Conservation (phyloP, 2,113 vertebrate species). For the Pedetes capensis region DNA sequence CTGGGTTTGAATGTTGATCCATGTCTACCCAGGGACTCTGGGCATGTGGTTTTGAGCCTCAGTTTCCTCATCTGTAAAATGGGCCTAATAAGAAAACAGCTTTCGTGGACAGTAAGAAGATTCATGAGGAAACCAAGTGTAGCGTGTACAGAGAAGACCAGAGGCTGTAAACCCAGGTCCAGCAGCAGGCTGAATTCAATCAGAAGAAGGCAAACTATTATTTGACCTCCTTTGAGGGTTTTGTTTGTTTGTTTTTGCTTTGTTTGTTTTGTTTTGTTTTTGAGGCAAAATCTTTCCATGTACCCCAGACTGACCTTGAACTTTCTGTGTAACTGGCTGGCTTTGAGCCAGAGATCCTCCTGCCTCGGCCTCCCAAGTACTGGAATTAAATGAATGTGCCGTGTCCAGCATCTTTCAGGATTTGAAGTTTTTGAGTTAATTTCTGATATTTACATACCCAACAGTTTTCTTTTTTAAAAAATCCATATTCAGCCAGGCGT, state of each 20-base stretch:
- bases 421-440: neutral
- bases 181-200: neutral
- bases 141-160: neutral
- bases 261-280: no score
- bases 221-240: neutral
- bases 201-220: neutral
- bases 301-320: no score
- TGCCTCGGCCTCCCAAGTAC: no score
- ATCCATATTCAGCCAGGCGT: no score
- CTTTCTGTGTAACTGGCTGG: no score
- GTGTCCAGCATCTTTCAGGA: no score
- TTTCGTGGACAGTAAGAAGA: neutral
- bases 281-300: no score
- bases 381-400: no score
- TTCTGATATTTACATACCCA: neutral
- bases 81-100: neutral
- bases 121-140: neutral
- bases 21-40: neutral
- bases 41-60: neutral
- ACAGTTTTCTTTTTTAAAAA: neutral
- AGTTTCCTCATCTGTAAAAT: neutral
- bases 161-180: neutral
- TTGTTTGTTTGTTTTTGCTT: no score
- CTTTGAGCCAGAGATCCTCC: no score
- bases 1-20: neutral